A percentile compares a stretch with the other conserved stretches of the same genome.
Evolutionary conservation across 2,888 invertebrate species (phyloP).

Genomic region (Philopedon plagiatum): DNA sequence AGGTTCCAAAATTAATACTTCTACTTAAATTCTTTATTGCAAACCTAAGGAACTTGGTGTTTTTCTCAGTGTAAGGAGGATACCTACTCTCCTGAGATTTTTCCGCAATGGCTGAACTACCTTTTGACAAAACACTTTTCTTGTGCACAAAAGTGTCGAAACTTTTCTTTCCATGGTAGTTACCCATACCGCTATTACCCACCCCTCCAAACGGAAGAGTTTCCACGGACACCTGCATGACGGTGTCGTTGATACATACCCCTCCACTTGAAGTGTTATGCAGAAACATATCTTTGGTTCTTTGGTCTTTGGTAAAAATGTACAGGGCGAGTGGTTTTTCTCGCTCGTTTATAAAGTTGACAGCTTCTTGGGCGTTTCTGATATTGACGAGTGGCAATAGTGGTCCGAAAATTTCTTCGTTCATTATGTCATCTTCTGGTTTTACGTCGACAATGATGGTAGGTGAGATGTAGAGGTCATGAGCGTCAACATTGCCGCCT

Average conservation of each 20-base stretch:
- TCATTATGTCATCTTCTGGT: conserved; percentile 83
- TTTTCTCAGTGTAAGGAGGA: conserved; percentile 86
- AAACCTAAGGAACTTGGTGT: conserved; percentile 74
- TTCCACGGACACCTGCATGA: conserved; percentile 89
- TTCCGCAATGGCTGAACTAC: conserved; percentile 79
- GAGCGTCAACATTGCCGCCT: conserved; percentile 83
- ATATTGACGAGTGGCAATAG: conserved; percentile 83
- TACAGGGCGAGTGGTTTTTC: conserved; percentile 94
- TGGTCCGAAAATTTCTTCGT: conserved; percentile 98
- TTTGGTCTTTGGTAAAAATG: conserved; percentile 80
- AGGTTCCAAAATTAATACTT: conserved; percentile 71
- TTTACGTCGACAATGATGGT: conserved; percentile 86
- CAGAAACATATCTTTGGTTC: conserved; percentile 74
- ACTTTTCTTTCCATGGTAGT: conserved; percentile 91
- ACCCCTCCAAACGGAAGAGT: conserved; percentile 98
- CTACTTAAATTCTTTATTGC: conserved; percentile 68
- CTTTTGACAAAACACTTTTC: conserved; percentile 83
- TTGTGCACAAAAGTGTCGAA: conserved; percentile 96
- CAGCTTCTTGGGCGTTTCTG: conserved; percentile 88
- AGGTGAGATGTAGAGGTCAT: conserved; percentile 88
- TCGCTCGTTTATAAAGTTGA: conserved; percentile 89
- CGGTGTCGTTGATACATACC: conserved; percentile 86
- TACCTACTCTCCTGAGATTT: conserved; percentile 80
- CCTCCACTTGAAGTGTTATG: conserved; percentile 86
- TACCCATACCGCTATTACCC: conserved; percentile 88